Base-by-base conservation (phyloP, 2,888 invertebrate species). In the Tetranychus piercei region DNA sequence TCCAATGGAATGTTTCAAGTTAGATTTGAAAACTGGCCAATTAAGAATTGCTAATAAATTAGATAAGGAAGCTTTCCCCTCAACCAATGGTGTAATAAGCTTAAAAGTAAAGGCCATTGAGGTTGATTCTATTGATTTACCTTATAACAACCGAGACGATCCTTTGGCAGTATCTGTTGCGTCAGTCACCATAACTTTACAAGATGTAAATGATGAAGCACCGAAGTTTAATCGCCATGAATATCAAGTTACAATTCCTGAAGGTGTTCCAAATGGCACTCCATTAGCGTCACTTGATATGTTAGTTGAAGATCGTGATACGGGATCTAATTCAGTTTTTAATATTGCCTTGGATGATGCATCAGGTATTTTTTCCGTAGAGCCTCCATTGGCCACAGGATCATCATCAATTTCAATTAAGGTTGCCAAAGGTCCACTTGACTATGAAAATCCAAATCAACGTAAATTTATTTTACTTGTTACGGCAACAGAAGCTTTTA, bases 361-460 rank as follows among this genome's bases (percentile, higher is more conserved):
- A 77, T 88, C 90, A 44, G 90, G 88, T 6, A 89, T 77, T 0
- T 93, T 93, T 82, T 87, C 88, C 34, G 89, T 93, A 72, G 92
- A 92, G 79, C 93, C 93, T 0, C 86, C 88, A 74, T 84, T 86
- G 45, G 92, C 90, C 0, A 87, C 87, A 0, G 92, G 92, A 64
- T 89, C 88, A 76, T 89, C 92, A 0, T 87, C 89, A 44, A 90
- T 92, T 66, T 90, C 89, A 20, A 88, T 94, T 76, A 86, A 90
- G 23, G 88, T 93, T 0, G 88, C 88, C 77, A 72, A 91, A 80
- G 89, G 87, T 75, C 87, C 88, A 2, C 84, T 94, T 76, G 93
- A 93, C 82, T 93, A 90, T 80, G 93, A 94, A 82, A 91, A 93
- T 82, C 91, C 91, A 18, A 93, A 93, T 83, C 91, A 92, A 82